Evolutionary conservation across 2,113 vertebrate genomes (phyloP).

Genomic region (Solenodon paradoxus): DNA sequence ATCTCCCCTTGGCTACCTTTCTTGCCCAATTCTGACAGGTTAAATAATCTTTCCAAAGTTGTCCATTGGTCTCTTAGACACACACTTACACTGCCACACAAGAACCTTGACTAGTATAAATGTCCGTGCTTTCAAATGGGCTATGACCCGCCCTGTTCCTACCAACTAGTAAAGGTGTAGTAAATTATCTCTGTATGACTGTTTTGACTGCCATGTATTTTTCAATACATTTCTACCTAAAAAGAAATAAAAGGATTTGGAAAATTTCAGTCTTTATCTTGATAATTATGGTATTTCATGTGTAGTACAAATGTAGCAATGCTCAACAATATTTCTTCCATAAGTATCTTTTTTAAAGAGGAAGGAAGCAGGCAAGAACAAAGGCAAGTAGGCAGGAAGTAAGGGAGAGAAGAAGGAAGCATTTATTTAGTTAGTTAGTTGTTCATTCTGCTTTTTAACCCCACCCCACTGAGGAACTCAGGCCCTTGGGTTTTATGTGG

Average conservation of each 20-base stretch:
- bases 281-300: background rate
- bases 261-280: background rate
- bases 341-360: too few species aligned
- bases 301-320: background rate
- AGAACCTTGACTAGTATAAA: background rate
- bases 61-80: background rate
- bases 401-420: too few species aligned
- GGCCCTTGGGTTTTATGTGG: too few species aligned
- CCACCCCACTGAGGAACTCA: too few species aligned
- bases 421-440: too few species aligned
- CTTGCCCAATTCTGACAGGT: background rate
- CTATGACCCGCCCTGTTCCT: background rate
- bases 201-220: background rate
- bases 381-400: too few species aligned
- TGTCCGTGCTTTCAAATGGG: background rate
- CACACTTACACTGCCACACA: background rate
- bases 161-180: background rate
- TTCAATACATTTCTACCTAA: background rate
- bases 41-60: background rate
- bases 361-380: too few species aligned
- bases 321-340: background rate
- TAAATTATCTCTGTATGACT: background rate
- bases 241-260: background rate
- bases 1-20: too few species aligned
- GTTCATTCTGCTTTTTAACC: too few species aligned